Conservation (phyloP, 1,140 invertebrate species). For the Nasonia vitripennis region DNA sequence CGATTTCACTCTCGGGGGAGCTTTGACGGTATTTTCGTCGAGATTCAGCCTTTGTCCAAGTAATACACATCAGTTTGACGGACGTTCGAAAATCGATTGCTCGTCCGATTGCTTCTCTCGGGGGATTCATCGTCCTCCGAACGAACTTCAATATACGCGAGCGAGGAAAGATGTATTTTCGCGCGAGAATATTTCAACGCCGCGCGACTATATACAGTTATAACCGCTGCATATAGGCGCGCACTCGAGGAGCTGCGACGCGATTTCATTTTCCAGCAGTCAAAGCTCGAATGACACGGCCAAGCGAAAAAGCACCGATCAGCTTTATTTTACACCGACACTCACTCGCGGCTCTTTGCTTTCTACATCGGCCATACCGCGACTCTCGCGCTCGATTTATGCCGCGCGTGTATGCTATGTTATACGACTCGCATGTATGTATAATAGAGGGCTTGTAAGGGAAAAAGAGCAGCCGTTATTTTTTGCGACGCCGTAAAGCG, state of each 20-base stretch:
- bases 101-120: neutral
- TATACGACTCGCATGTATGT: neutral
- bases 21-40: neutral
- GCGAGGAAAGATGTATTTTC: no score
- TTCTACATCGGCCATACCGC: neutral
- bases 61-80: neutral
- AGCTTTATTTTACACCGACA: constrained; percentile 36
- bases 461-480: neutral
- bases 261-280: constrained; percentile 46
- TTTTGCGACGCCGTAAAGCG: neutral
- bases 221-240: neutral
- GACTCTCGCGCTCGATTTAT: neutral
- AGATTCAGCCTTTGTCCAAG: neutral
- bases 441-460: neutral
- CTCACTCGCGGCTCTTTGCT: neutral
- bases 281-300: constrained; percentile 43
- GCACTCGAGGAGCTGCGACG: neutral
- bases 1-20: neutral
- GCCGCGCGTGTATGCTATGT: no score
- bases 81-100: neutral
- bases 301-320: constrained; percentile 17
- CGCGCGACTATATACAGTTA: neutral
- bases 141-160: neutral
- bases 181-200: no score
- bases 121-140: neutral